Percentiles rank a stretch among this genome's conserved stretches.
These are phyloP conservation scores for Mustelus asterias DNA, from an alignment of 2,113 vertebrate species.

Conservation along the genomic window DNA sequence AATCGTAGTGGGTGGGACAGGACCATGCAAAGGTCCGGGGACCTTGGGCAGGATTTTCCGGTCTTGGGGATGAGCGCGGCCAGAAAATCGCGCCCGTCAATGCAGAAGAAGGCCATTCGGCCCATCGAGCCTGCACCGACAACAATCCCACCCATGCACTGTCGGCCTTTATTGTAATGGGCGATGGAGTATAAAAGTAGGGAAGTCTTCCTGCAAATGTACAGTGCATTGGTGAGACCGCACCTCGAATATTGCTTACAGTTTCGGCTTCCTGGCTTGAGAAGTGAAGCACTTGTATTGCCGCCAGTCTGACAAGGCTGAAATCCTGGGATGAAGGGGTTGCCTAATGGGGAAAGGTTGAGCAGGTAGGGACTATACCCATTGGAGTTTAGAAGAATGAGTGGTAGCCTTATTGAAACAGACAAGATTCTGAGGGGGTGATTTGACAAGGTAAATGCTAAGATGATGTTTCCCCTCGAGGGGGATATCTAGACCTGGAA, in stretches of 20 bases:
- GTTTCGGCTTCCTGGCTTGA: neutral
- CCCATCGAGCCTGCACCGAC: too few relatives aligned
- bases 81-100: too few relatives aligned
- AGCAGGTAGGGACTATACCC: neutral
- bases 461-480: neutral
- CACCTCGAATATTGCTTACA: neutral
- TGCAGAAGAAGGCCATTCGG: too few relatives aligned
- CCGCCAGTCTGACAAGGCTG: neutral
- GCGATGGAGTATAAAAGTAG: neutral
- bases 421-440: neutral
- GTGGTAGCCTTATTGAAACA: neutral
- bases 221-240: neutral
- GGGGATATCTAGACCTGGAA: too few relatives aligned
- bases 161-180: neutral
- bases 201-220: neutral
- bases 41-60: too few relatives aligned
- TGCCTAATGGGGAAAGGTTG: neutral
- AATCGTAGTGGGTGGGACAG: too few relatives aligned
- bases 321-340: neutral
- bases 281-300: neutral
- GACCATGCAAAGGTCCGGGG: too few relatives aligned
- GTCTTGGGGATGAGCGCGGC: too few relatives aligned
- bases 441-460: neutral
- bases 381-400: neutral
- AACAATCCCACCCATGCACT: neutral